Percentiles rank a stretch among this genome's conserved stretches.
These are phyloP conservation scores for Lampris megalopsis DNA, from an alignment of 2,113 vertebrate genomes.

Conservation along the genomic window DNA sequence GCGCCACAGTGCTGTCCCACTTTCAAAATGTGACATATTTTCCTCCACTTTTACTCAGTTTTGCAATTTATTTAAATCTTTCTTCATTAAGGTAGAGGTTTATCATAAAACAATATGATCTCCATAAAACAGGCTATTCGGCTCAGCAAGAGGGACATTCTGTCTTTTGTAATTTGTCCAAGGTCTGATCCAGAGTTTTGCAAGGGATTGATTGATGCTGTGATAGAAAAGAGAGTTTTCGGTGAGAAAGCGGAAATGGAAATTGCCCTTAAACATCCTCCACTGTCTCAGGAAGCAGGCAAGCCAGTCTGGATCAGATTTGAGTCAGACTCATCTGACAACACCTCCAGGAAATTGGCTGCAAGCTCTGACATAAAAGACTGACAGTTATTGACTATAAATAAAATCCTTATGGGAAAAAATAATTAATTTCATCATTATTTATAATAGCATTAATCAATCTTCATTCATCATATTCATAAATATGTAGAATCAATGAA, in stretches of 20 bases:
- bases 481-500: no score
- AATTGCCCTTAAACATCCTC: no score
- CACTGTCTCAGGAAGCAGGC: slow-evolving; percentile 29
- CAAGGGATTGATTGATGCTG: no score
- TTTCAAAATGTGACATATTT: not conserved
- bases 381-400: slow-evolving; percentile 31
- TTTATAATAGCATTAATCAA: no score
- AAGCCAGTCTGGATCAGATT: slow-evolving; percentile 27
- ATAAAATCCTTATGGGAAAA: slow-evolving; percentile 1
- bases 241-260: no score
- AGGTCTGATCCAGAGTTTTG: no score
- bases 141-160: not conserved
- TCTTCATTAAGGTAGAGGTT: not conserved
- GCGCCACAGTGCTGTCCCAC: no score
- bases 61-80: not conserved
- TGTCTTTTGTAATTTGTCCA: no score
- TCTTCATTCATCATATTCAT: no score
- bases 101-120: slow-evolving; percentile 30
- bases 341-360: slow-evolving; percentile 18
- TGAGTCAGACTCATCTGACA: slow-evolving; percentile 17
- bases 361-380: slow-evolving; percentile 9
- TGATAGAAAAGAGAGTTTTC: no score
- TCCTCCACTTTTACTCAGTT: not conserved
- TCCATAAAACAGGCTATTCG: slow-evolving; percentile 30
- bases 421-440: no score